Percentiles rank a stretch among this genome's conserved stretches.
phyloP scores from a whole-genome alignment of 2,888 invertebrate genomes.

The Yponomeuta plumbellus region DNA sequence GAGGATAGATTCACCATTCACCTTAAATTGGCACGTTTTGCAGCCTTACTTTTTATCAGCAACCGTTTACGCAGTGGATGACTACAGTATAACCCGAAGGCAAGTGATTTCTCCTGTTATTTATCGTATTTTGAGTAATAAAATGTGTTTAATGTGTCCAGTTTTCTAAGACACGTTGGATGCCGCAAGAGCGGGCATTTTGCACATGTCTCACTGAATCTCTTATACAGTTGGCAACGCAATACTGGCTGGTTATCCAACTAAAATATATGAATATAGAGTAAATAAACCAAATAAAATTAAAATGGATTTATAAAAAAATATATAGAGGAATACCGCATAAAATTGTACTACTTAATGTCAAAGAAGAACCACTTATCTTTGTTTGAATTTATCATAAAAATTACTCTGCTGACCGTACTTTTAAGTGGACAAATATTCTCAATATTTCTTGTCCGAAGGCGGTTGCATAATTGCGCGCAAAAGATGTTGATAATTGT shows the following conservation, averaged over 20 bases:
- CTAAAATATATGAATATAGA: no score
- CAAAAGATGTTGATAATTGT: neutral
- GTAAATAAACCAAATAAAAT: no score
- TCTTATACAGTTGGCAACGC: neutral
- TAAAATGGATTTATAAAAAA: no score
- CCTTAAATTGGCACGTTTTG: neutral
- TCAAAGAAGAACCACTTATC: neutral
- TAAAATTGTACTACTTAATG: no score
- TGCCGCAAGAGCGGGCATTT: neutral
- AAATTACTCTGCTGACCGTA: neutral
- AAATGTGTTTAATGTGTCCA: constrained; percentile 12
- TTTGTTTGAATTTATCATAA: neutral
- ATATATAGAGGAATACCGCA: no score
- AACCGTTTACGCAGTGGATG: no score
- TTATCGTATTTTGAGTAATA: neutral
- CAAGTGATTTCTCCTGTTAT: constrained; percentile 10
- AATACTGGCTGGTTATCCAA: no score
- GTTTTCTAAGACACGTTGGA: constrained; percentile 6
- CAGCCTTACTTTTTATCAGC: neutral
- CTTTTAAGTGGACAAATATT: constrained; percentile 2
- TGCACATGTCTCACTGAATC: neutral
- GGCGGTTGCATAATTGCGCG: neutral
- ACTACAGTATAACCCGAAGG: neutral
- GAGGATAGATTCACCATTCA: no score
- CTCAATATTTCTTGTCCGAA: constrained; percentile 1